A percentile compares a stretch with the other conserved stretches of the same genome.
These are phyloP conservation scores for Calameuta filiformis DNA, from an alignment of 2,888 invertebrate species.

Conservation along the genomic window DNA sequence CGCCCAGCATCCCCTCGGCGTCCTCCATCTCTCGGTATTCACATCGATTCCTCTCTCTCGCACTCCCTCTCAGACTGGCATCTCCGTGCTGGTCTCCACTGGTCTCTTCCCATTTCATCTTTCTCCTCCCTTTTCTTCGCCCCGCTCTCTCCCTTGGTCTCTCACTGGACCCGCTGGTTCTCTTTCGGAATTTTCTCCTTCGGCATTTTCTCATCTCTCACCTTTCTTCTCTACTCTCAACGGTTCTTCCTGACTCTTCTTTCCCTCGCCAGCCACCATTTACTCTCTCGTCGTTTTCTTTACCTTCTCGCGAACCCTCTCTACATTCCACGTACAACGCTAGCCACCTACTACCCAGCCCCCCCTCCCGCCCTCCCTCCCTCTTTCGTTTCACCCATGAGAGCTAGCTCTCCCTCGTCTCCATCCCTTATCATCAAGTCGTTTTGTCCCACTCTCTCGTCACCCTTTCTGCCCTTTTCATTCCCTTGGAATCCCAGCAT, in stretches of 20 bases:
- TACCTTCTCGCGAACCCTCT: conserved; percentile 20
- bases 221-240: conserved; percentile 9
- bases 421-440: conserved; percentile 5
- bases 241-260: conserved; percentile 12
- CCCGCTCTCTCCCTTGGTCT: conserved; percentile 1
- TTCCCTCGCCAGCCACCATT: background rate
- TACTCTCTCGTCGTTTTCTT: conserved; percentile 9
- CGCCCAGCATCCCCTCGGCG: conserved; percentile 36
- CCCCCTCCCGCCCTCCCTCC: background rate
- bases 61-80: conserved; percentile 19
- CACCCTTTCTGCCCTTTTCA: conserved; percentile 60
- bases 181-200: background rate
- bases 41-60: conserved; percentile 14
- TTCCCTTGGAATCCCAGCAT: conserved; percentile 58
- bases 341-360: background rate
- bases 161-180: background rate
- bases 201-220: conserved; percentile 7
- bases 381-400: background rate
- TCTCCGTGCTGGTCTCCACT: conserved; percentile 4
- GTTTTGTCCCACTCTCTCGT: conserved; percentile 55
- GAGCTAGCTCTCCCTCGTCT: background rate
- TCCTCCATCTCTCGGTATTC: conserved; percentile 12
- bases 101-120: conserved; percentile 17
- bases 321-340: background rate
- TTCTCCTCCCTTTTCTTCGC: conserved; percentile 16